Evolutionary conservation across 2,797 vertebrate species (phyloP).

Genomic region (Peromyscus melanophrys): DNA sequence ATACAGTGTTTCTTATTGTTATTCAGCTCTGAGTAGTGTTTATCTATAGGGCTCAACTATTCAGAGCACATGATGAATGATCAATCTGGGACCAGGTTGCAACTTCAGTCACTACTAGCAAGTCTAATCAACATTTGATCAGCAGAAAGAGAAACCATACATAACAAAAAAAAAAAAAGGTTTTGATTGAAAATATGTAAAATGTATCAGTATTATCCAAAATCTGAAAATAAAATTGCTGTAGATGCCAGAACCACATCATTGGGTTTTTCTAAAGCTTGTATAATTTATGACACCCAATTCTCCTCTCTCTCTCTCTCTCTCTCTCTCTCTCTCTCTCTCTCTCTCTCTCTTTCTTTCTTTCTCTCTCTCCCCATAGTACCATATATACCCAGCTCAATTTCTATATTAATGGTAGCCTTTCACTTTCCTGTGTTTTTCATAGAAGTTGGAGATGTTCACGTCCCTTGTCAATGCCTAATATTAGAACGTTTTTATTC

Average conservation of each 20-base stretch:
- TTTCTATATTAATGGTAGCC: background rate
- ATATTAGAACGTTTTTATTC: background rate
- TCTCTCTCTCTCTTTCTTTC: background rate
- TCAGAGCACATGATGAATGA: conserved; percentile 27
- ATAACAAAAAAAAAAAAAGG: conserved; percentile 47
- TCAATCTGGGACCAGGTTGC: background rate
- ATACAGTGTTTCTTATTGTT: conserved; percentile 42
- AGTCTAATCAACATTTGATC: conserved; percentile 38
- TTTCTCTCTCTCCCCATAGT: too few relatives aligned
- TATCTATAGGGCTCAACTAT: conserved; percentile 7
- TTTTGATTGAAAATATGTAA: conserved; percentile 5
- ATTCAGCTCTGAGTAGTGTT: conserved; percentile 25
- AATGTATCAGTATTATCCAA: background rate
- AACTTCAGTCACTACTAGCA: conserved; percentile 45
- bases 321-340: background rate
- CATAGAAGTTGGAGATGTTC: background rate
- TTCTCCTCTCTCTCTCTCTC: background rate
- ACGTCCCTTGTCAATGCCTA: background rate
- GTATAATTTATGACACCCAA: background rate
- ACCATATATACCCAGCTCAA: background rate
- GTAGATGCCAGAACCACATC: background rate
- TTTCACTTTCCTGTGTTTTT: background rate
- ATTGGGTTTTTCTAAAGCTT: background rate
- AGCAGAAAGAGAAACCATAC: background rate
- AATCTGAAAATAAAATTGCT: conserved; percentile 22